Conservation (phyloP, 2,797 vertebrate genomes). For the Acanthurus tractus region DNA sequence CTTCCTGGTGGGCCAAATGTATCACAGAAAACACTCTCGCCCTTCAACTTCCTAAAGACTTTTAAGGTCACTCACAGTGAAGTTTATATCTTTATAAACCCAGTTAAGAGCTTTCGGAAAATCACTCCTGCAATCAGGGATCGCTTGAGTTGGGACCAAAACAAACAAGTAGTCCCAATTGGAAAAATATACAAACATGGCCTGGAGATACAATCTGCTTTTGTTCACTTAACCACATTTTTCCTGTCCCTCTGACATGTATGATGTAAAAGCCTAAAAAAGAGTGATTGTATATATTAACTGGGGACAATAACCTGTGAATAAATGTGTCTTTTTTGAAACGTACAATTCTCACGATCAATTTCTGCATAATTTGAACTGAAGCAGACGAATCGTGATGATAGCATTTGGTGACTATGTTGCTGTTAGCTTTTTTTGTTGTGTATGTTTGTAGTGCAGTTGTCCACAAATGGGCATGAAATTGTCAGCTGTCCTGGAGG, state of each 20-base stretch:
- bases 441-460: constrained; percentile 19
- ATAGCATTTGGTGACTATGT: not conserved
- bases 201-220: constrained; percentile 55
- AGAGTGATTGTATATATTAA: not conserved
- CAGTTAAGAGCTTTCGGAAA: constrained; percentile 41
- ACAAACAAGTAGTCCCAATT: constrained; percentile 57
- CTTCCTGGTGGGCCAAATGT: constrained; percentile 48
- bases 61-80: constrained; percentile 39
- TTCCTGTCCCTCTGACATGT: constrained; percentile 23
- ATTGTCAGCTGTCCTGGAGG: constrained; percentile 54
- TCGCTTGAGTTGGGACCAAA: constrained; percentile 44
- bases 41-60: constrained; percentile 56
- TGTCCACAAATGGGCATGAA: constrained; percentile 54
- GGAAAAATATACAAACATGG: constrained; percentile 62
- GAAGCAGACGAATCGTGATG: not conserved
- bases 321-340: not conserved
- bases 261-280: constrained; percentile 3
- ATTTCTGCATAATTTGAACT: not conserved
- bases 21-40: constrained; percentile 31
- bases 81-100: constrained; percentile 49
- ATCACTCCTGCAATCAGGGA: constrained; percentile 46
- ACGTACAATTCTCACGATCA: not conserved
- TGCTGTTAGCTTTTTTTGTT: constrained; percentile 22
- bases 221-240: constrained; percentile 47
- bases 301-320: not conserved